Base-by-base conservation (phyloP, 2,797 vertebrate genomes). In the Remorina albescens region DNA sequence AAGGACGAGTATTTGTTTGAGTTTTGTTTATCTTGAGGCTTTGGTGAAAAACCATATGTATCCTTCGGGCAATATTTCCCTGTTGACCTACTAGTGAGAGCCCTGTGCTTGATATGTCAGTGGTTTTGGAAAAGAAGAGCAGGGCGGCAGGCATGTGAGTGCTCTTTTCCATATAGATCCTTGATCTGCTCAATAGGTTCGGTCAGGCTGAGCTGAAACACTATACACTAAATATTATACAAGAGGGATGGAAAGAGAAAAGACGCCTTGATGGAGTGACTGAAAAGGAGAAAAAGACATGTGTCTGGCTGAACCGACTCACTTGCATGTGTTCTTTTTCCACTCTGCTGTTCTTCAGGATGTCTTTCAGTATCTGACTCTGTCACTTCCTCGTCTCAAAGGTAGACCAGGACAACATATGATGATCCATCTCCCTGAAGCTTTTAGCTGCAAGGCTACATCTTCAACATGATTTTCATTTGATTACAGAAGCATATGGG, bases 401-500 rank as follows among this genome's bases (percentile, higher is more conserved):
- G 41, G 44, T n/a, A 10, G 9, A 41, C 16, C 51, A 36, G 71
- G 2, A 59, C 68, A 50, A 1, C 9, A 25, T 1, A 47, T 0
- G 7, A 26, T 1, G 16, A 30, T 58, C 32, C 1, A 23, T 25
- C 26, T 12, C 68, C 37, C 30, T 12, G 25, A 26, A 23, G 1
- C 13, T 55, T 56, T 68, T 59, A 13, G n/a, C 44, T 7, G 26
- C 37, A 25, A 0, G 8, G 57, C 54, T 37, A 36, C 46, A 42
- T 79, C 71, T 11, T 58, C 61, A 7, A 0, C 1, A 16, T 32
- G 54, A 67, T 37, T 32, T 54, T 58, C 42, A 41, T 75, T 28
- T 80, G 83, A 93, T 88, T 80, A 47, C 82, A 79, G 67, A 78
- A 87, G 82, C 90, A 87, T 56, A 78, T 81, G 91, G 72, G 72